Conservation (phyloP, 2,888 invertebrate genomes). For the Eristalinus sepulchralis region DNA sequence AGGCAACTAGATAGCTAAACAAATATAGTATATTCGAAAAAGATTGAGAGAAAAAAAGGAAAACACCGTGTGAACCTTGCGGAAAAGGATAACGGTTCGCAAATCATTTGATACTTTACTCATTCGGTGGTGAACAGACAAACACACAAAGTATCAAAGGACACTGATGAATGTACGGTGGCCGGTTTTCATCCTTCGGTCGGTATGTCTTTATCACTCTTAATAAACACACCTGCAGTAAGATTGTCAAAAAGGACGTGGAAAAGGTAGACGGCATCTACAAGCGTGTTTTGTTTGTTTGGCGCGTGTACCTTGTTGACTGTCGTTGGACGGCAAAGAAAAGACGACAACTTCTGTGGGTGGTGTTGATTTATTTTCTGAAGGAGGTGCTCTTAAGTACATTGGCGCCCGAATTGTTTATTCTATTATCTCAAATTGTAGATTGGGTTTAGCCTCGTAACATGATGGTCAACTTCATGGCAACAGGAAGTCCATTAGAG, state of each 20-base stretch:
- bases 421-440: not conserved
- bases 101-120: slow-evolving; percentile 54
- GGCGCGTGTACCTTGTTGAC: slow-evolving; percentile 60
- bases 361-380: slow-evolving; percentile 38
- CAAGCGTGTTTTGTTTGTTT: slow-evolving; percentile 7
- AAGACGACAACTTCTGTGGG: slow-evolving; percentile 9
- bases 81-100: slow-evolving; percentile 61
- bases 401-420: slow-evolving; percentile 33
- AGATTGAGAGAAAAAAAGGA: not conserved
- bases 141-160: slow-evolving; percentile 26
- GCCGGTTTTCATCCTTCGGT: slow-evolving; percentile 7
- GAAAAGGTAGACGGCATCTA: not conserved
- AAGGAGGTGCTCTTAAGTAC: slow-evolving; percentile 38
- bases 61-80: slow-evolving; percentile 57
- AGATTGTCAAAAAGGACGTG: slow-evolving; percentile 5
- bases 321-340: slow-evolving; percentile 22
- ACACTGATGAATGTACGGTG: slow-evolving; percentile 31
- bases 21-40: slow-evolving; percentile 25
- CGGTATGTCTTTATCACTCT: slow-evolving; percentile 1
- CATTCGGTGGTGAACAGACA: not conserved
- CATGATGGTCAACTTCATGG: not conserved
- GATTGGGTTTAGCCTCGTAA: not conserved
- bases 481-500: not conserved
- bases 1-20: slow-evolving; percentile 18
- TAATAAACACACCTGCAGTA: slow-evolving; percentile 48